phyloP scores from a whole-genome alignment of 2,113 vertebrate genomes.

The Strigops habroptila region DNA sequence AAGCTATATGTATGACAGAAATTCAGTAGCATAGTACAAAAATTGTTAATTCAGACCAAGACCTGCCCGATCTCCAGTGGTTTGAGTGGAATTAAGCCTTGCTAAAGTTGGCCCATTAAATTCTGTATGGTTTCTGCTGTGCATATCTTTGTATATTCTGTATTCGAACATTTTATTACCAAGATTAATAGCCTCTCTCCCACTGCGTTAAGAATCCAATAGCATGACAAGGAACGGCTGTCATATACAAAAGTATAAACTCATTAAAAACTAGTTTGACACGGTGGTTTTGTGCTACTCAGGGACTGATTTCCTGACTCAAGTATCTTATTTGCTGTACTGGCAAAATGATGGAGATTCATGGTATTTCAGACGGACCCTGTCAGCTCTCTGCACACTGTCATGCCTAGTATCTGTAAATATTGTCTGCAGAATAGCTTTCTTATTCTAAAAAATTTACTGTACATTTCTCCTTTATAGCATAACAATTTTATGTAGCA shows the following conservation, averaged over 20 bases:
- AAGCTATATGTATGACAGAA: background rate
- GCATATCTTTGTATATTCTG: background rate
- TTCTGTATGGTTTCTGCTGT: background rate
- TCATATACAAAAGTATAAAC: background rate
- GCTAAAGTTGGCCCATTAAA: slow-evolving; percentile 20
- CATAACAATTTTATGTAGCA: background rate
- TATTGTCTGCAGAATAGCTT: background rate
- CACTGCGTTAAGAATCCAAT: slow-evolving; percentile 15
- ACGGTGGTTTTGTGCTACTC: background rate
- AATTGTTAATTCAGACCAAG: background rate
- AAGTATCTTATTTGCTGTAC: background rate
- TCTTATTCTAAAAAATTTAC: background rate
- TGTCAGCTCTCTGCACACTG: background rate
- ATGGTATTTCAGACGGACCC: background rate
- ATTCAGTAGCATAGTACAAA: background rate
- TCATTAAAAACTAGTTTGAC: background rate
- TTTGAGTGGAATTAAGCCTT: background rate
- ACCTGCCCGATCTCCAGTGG: background rate
- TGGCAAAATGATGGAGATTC: background rate
- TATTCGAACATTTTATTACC: slow-evolving; percentile 27
- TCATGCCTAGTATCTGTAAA: background rate
- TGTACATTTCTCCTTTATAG: background rate
- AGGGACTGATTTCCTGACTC: background rate
- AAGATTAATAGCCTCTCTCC: slow-evolving; percentile 26
- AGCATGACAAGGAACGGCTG: background rate